These are phyloP conservation scores for Calliphora vicina DNA, from an alignment of 1,140 invertebrate genomes.

Conservation along the genomic window DNA sequence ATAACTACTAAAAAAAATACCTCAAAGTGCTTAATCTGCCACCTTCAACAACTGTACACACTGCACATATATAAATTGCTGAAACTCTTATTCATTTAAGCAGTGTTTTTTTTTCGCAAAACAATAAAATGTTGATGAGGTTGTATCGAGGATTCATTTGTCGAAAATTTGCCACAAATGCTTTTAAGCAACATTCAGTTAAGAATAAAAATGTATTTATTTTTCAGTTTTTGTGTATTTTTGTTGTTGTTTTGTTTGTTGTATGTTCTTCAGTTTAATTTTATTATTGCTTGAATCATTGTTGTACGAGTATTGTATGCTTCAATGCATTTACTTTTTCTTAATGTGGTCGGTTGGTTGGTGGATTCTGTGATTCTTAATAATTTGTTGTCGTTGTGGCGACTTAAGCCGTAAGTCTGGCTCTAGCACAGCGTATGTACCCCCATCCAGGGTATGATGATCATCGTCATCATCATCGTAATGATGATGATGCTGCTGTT, in stretches of 20 bases:
- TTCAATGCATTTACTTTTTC: conserved; percentile 39
- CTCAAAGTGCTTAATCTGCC: not conserved
- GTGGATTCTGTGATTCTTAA: conserved; percentile 33
- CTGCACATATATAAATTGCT: not conserved
- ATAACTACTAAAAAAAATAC: not conserved
- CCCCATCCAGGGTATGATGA: not conserved
- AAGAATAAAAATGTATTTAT: not conserved
- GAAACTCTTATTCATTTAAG: not conserved
- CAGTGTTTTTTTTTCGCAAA: conserved; percentile 43
- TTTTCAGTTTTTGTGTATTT: too few relatives aligned
- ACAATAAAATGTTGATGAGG: conserved; percentile 41
- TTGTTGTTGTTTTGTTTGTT: not conserved
- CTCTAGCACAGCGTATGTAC: not conserved
- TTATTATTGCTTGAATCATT: conserved; percentile 27
- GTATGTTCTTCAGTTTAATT: conserved; percentile 13
- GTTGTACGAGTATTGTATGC: conserved; percentile 20
- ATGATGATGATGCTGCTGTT: not conserved
- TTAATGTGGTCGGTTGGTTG: conserved; percentile 49
- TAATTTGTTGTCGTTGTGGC: conserved; percentile 27
- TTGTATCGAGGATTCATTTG: conserved; percentile 24
- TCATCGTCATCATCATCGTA: not conserved
- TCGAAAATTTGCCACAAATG: conserved; percentile 55
- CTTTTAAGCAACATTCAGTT: conserved; percentile 58
- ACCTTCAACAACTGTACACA: not conserved
- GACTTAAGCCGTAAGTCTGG: not conserved